phyloP scores from a whole-genome alignment of 2,113 vertebrate genomes.

The Puma concolor region DNA sequence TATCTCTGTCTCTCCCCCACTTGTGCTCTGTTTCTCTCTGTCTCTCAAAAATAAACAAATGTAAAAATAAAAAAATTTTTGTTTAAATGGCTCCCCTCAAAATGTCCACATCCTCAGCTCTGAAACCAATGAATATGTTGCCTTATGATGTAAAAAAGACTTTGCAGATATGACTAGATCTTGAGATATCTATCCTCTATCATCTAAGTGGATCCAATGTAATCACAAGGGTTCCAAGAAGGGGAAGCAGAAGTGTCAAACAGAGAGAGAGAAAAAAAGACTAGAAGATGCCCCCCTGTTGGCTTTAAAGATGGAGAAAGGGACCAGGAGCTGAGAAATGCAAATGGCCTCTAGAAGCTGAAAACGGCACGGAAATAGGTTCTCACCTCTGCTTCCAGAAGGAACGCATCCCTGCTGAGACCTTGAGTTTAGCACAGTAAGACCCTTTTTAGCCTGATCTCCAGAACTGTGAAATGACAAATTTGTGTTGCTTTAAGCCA shows the following conservation, averaged over 20 bases:
- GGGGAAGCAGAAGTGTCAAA: not conserved
- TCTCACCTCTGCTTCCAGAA: not conserved
- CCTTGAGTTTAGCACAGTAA: not conserved
- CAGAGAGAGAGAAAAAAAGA: not conserved
- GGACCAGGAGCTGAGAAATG: not conserved
- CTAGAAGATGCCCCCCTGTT: fast-evolving
- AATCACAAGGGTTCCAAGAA: not conserved
- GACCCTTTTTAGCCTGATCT: not conserved
- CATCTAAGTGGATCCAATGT: not conserved
- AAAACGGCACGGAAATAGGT: not conserved
- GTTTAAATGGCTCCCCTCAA: not conserved
- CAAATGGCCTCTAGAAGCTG: not conserved
- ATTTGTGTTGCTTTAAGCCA: not conserved
- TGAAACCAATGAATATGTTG: no score
- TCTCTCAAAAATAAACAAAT: no score
- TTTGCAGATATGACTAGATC: not conserved
- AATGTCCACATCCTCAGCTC: not conserved
- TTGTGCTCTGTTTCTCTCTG: no score
- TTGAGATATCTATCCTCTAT: not conserved
- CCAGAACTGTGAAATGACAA: not conserved
- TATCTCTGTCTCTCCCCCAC: no score
- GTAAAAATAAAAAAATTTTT: no score
- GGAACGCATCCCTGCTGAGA: not conserved
- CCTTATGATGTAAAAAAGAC: not conserved
- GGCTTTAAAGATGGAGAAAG: not conserved